These are phyloP conservation scores for Trachemys scripta DNA, from an alignment of 2,113 vertebrate species.

Conservation along the genomic window DNA sequence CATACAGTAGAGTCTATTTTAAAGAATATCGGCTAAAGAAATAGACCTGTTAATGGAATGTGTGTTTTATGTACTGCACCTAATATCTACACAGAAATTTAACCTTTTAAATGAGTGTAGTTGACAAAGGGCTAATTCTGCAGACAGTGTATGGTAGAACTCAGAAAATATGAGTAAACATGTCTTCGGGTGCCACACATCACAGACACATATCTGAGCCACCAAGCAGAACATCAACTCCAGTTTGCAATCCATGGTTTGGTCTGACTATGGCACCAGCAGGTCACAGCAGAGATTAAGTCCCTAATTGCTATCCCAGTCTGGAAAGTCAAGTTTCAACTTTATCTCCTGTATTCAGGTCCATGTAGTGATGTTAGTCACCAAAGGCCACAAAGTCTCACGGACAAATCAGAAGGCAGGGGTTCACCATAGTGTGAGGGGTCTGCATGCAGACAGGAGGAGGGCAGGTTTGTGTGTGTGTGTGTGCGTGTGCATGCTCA, in stretches of 20 bases:
- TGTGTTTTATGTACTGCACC: background rate
- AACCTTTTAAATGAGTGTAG: background rate
- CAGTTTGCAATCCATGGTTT: background rate
- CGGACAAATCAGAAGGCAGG: background rate
- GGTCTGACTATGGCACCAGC: background rate
- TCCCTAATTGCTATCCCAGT: background rate
- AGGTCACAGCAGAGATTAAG: background rate
- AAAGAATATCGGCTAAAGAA: background rate
- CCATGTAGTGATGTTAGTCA: background rate
- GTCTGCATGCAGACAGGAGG: background rate
- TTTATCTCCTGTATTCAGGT: background rate
- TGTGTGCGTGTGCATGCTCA: background rate
- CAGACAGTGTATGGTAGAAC: background rate
- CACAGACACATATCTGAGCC: fast-evolving
- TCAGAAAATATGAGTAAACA: background rate
- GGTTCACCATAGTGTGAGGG: background rate
- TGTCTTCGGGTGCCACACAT: too few species aligned
- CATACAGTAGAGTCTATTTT: background rate
- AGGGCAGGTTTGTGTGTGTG: background rate
- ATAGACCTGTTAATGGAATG: background rate
- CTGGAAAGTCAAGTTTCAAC: background rate
- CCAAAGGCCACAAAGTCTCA: background rate
- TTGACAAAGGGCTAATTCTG: background rate
- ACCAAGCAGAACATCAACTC: background rate
- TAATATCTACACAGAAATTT: background rate